phyloP scores from a whole-genome alignment of 2,888 invertebrate genomes.

The Nephrotoma appendiculata region DNA sequence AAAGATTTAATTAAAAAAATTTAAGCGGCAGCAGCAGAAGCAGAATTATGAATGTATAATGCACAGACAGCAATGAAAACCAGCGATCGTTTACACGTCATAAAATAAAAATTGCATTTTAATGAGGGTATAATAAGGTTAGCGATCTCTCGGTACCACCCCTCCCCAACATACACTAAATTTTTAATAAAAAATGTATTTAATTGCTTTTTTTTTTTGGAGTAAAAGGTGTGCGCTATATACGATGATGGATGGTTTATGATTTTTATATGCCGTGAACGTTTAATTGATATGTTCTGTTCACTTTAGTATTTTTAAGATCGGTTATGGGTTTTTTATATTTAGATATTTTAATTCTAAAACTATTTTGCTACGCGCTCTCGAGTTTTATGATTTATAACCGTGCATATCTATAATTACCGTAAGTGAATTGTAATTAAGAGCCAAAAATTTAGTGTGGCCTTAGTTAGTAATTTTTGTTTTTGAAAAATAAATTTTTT shows the following conservation, averaged over 20 bases:
- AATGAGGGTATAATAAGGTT: not conserved
- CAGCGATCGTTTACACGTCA: not conserved
- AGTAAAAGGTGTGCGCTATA: not conserved
- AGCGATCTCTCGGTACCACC: not conserved
- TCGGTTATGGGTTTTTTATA: no score
- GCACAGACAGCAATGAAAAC: not conserved
- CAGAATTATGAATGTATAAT: not conserved
- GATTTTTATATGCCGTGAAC: not conserved
- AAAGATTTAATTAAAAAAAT: not conserved
- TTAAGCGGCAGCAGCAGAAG: not conserved
- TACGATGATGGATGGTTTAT: not conserved
- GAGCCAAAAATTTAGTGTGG: no score
- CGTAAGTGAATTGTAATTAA: no score
- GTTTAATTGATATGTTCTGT: not conserved
- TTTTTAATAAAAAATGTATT: not conserved
- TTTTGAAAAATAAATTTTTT: no score
- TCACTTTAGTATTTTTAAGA: no score
- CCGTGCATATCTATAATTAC: no score
- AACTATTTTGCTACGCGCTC: no score
- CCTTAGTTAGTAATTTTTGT: no score
- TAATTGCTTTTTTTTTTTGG: not conserved
- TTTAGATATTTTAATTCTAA: no score
- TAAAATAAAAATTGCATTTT: not conserved
- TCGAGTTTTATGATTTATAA: no score
- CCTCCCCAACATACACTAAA: not conserved